Base-by-base conservation (phyloP, 2,888 invertebrate genomes). In the Pollenia angustigena region DNA sequence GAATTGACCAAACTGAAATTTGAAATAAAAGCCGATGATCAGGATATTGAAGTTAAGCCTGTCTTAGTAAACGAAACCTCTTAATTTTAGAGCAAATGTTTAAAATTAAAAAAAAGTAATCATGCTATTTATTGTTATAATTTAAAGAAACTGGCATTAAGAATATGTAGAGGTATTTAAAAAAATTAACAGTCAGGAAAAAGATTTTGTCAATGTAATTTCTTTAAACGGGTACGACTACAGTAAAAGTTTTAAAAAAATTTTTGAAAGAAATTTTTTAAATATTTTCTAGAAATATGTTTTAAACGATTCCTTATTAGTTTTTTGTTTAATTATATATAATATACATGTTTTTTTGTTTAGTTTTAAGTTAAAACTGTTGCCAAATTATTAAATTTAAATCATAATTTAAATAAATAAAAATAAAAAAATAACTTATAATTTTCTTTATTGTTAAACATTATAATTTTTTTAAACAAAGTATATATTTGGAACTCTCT, bases 1-100 rank as follows among this genome's bases (percentile, higher is more conserved):
- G 92, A 92, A 52, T 85, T 93, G 88, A 84, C 90, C 12, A 92
- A 93, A 62, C 88, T 93, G 62, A 93, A 93, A 89, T 93, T 93
- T 85, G 92, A 93, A 66, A 93, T 93, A 75, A 90, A 90, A 52
- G 89, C 87, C 14, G 90, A 92, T 60, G 91, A 85, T 4, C 87
- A 92, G 44, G 89, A 90, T 81, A 91, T 92, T 54, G 90, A 91
- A 82, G 91, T 93, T 86, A 92, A 90, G 69, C 90, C 92, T 0
- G 91, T 91, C 0, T 81, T 92, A 68, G 88, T 62, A 42, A 68
- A 46, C 4, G 74, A 85, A 74, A 74, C 52, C 12, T 42, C 46
- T 74, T 79, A 74, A 72, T 0, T 23, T n/a, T 16, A 8, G 40
- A 40, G 14, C 2, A 60, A 14, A 40, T 3, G 18, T 50, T 9